phyloP scores from a whole-genome alignment of 2,888 invertebrate genomes.

The Scrobipalpa atriplicella region DNA sequence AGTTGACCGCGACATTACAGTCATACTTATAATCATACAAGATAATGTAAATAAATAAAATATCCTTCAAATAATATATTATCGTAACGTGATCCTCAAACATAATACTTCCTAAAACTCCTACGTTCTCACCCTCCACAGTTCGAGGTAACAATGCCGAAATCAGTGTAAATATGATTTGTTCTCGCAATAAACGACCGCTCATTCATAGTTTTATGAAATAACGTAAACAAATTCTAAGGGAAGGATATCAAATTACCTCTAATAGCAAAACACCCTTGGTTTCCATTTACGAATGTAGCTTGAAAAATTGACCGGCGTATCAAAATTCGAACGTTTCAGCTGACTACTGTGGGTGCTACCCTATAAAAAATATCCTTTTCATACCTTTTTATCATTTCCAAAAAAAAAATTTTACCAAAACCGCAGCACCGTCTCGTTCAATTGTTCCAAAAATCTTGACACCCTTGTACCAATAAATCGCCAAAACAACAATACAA shows the following conservation, averaged over 20 bases:
- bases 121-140: conserved; percentile 5
- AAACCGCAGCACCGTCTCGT: conserved; percentile 46
- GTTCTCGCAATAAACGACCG: conserved; percentile 36
- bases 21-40: no score
- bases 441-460: conserved; percentile 38
- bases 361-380: conserved; percentile 24
- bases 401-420: conserved; percentile 50
- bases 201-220: conserved; percentile 29
- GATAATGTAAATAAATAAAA: no score
- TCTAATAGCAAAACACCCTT: conserved; percentile 16
- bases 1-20: no score
- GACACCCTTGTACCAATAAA: conserved; percentile 69
- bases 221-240: conserved; percentile 45
- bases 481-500: conserved; percentile 67
- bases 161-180: conserved; percentile 55
- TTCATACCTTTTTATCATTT: conserved; percentile 36
- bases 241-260: conserved; percentile 50
- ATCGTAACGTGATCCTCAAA: no score
- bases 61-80: no score
- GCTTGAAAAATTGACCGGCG: not conserved
- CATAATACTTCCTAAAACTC: not conserved
- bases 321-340: not conserved
- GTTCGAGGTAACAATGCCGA: conserved; percentile 48
- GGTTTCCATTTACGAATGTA: not conserved
- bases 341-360: conserved; percentile 13